Evolutionary conservation across 2,797 vertebrate genomes (phyloP).

Genomic region (Chrysocyon brachyurus): DNA sequence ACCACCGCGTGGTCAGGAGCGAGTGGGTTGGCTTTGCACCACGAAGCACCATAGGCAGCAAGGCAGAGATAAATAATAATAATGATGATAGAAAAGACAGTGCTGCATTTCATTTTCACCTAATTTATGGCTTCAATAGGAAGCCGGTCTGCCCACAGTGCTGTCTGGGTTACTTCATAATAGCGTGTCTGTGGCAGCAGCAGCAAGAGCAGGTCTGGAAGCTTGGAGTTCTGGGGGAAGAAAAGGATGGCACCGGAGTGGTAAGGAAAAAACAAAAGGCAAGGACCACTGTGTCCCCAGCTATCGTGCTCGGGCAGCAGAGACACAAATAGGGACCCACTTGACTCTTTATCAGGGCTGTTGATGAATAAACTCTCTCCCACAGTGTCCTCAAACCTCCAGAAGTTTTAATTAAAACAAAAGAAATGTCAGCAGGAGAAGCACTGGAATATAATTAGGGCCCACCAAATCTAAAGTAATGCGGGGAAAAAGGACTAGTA

Average conservation of each 20-base stretch:
- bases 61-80: slow-evolving; percentile 14
- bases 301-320: background rate
- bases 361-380: slow-evolving; percentile 68
- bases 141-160: slow-evolving; percentile 80
- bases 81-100: background rate
- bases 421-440: slow-evolving; percentile 71
- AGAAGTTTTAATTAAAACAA: slow-evolving; percentile 83
- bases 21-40: background rate
- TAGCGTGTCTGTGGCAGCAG: slow-evolving; percentile 2
- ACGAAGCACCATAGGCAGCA: background rate
- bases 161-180: slow-evolving; percentile 78
- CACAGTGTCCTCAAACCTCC: slow-evolving; percentile 1
- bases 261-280: background rate
- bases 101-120: slow-evolving; percentile 59
- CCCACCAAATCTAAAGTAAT: slow-evolving; percentile 72
- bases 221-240: background rate
- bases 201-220: background rate
- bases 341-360: background rate
- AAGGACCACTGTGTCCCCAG: background rate
- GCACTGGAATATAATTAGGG: slow-evolving; percentile 73
- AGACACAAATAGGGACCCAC: slow-evolving; percentile 2
- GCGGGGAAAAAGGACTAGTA: background rate
- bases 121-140: slow-evolving; percentile 80
- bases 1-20: background rate
- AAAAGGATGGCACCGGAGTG: background rate